Evolutionary conservation across 53 echinoderm and acorn worm species (phyloP).

Genomic region (Arbacia lixula): DNA sequence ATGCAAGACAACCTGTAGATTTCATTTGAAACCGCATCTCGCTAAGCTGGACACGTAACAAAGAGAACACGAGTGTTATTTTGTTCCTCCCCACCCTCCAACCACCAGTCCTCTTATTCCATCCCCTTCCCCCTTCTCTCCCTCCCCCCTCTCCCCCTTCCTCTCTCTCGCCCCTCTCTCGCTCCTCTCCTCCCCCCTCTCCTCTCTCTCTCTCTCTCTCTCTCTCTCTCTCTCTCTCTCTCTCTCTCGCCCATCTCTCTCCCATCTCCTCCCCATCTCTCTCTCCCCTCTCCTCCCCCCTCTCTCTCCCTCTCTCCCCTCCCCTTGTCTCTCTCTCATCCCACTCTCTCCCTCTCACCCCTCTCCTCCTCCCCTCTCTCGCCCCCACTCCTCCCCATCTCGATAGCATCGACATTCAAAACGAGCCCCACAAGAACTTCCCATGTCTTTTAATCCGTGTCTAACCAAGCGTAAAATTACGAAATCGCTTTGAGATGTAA

Average conservation of each 20-base stretch:
- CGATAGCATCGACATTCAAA: conserved; percentile 26
- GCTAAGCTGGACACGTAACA: conserved; percentile 13
- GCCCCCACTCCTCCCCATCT: neutral
- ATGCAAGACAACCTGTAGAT: too few relatives aligned
- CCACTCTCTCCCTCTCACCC: neutral
- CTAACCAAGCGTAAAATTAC: conserved; percentile 38
- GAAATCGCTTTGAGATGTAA: conserved; percentile 39
- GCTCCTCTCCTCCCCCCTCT: neutral
- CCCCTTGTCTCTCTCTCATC: neutral
- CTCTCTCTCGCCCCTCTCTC: neutral
- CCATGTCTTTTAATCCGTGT: conserved; percentile 32
- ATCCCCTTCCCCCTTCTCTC: neutral
- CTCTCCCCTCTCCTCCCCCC: neutral
- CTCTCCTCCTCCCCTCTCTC: neutral
- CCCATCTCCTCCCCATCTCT: neutral
- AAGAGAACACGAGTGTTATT: neutral
- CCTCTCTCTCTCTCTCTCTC: too few relatives aligned
- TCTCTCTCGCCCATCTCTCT: neutral
- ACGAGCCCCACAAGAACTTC: conserved; percentile 1
- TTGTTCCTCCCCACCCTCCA: too few relatives aligned
- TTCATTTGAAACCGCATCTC: neutral
- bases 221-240: neutral
- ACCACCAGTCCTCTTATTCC: neutral
- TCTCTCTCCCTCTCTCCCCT: neutral
- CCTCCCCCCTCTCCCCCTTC: neutral